Conservation (phyloP, 2,797 vertebrate species). For the Peromyscus aztecus region DNA sequence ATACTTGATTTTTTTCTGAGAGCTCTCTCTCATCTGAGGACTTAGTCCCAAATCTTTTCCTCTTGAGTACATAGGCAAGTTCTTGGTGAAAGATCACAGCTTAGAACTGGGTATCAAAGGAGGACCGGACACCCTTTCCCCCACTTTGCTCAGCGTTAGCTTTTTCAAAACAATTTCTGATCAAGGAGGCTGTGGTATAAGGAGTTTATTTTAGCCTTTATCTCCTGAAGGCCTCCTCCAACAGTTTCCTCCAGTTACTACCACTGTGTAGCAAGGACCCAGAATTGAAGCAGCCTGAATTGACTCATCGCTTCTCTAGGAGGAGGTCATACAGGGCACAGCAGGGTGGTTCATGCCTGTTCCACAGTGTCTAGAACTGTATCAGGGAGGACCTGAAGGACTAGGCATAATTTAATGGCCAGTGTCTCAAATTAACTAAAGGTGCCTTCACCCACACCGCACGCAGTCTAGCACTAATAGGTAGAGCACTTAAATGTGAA, state of each 20-base stretch:
- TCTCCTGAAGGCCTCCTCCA: background rate
- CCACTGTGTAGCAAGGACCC: background rate
- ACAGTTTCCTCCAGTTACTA: background rate
- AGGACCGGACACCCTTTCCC: background rate
- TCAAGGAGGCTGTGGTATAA: background rate
- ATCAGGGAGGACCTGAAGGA: background rate
- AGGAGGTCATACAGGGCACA: background rate
- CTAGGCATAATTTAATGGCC: background rate
- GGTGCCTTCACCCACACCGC: background rate
- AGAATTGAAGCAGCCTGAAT: background rate
- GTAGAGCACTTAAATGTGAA: background rate
- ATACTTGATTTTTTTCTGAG: conserved; percentile 76
- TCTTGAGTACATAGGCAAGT: conserved; percentile 6
- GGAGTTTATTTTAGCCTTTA: background rate
- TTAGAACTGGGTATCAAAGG: conserved; percentile 37
- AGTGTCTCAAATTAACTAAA: background rate
- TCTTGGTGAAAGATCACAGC: conserved; percentile 55
- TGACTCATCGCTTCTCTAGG: background rate
- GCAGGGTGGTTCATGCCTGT: background rate
- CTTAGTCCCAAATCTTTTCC: conserved; percentile 61
- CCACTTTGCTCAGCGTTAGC: background rate
- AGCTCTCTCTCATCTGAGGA: conserved; percentile 44
- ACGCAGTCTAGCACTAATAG: background rate
- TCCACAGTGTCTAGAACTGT: background rate
- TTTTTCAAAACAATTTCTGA: conserved; percentile 57